Percentiles rank a stretch among this genome's conserved stretches.
phyloP scores from a whole-genome alignment of 1,140 invertebrate species.

The Rhyacophila brunnea region DNA sequence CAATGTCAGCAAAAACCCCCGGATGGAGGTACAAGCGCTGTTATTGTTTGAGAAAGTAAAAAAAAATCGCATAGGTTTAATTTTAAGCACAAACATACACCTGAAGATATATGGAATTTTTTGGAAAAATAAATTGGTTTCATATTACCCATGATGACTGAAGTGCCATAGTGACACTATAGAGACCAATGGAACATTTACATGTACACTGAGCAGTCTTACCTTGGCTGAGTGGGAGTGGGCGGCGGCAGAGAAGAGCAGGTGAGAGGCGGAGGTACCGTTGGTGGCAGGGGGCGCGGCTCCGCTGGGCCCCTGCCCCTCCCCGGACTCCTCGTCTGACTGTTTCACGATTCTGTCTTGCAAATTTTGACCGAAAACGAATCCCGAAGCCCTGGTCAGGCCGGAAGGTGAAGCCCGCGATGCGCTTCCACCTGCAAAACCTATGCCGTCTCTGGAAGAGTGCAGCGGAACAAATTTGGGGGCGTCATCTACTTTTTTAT shows the following conservation, averaged over 20 bases:
- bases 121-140: no score
- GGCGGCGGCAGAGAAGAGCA: constrained; percentile 59
- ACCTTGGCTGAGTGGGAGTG: constrained; percentile 34
- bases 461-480: constrained; percentile 53
- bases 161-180: no score
- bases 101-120: no score
- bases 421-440: constrained; percentile 41
- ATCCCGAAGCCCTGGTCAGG: constrained; percentile 54
- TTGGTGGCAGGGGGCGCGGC: constrained; percentile 52
- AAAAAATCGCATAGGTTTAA: no score
- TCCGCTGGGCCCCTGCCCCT: constrained; percentile 44
- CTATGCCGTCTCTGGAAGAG: constrained; percentile 41
- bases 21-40: no score
- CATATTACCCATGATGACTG: no score
- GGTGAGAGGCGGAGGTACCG: constrained; percentile 57
- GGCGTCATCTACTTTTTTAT: constrained; percentile 41
- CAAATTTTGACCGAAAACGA: constrained; percentile 91
- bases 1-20: no score
- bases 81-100: no score
- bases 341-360: constrained; percentile 71
- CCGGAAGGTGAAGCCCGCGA: constrained; percentile 40
- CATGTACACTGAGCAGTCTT: no score
- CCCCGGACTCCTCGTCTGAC: constrained; percentile 40
- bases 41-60: no score
- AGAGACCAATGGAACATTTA: no score